Evolutionary conservation across 2,113 vertebrate genomes (phyloP).

Genomic region (Dasypus novemcinctus): DNA sequence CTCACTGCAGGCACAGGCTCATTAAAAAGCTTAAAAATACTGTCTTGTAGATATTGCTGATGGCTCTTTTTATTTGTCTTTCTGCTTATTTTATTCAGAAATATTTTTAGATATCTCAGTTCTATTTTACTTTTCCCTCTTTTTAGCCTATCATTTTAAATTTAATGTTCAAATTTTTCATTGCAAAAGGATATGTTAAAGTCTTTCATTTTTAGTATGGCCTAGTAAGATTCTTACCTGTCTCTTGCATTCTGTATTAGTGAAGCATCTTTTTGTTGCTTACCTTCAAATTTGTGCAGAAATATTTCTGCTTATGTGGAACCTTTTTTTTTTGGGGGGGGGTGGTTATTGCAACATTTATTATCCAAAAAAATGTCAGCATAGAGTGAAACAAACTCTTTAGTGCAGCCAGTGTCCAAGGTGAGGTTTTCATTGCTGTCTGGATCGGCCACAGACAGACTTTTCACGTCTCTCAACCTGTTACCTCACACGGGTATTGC

Average conservation of each 20-base stretch:
- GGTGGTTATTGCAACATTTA: not conserved
- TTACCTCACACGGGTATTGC: not conserved
- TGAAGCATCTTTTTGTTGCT: not conserved
- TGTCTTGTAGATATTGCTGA: not conserved
- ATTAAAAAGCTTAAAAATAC: not conserved
- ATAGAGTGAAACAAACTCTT: no score
- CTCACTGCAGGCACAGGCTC: fast-evolving
- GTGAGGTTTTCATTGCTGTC: fast-evolving
- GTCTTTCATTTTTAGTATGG: not conserved
- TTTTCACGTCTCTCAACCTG: not conserved
- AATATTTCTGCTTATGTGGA: not conserved
- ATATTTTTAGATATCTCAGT: not conserved
- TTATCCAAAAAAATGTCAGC: not conserved
- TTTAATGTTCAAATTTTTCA: not conserved
- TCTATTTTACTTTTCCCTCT: not conserved
- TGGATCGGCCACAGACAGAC: not conserved
- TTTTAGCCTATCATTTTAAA: not conserved
- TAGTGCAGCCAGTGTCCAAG: fast-evolving
- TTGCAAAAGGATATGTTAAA: not conserved
- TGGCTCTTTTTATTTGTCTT: not conserved
- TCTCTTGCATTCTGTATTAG: not conserved
- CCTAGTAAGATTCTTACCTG: not conserved
- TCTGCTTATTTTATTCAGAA: not conserved
- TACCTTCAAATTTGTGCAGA: not conserved
- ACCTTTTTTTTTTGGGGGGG: not conserved